Base-by-base conservation (phyloP, 2,797 vertebrate species). In the Scyliorhinus canicula region DNA sequence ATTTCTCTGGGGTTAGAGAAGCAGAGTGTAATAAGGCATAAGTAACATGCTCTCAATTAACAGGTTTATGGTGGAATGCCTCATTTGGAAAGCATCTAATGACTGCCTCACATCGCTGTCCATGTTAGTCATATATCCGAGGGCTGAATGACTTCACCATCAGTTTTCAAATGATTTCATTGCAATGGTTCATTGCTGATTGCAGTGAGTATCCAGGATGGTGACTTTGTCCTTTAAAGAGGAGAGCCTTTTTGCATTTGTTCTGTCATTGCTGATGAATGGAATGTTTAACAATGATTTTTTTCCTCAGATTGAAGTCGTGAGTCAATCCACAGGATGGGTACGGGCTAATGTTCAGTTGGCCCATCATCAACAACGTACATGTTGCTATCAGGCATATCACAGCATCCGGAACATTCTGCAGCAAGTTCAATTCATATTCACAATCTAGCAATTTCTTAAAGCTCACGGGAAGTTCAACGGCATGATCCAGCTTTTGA, bases 61-160 rank as follows among this genome's bases (percentile, higher is more conserved):
- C 21, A 57, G 3, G 52, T 31, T 60, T 57, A 35, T 88, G 55
- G 52, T 88, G 31, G 52, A 88, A 60, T n/a, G 85, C 31, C 31
- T 60, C 85, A 88, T 88, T 88, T 88, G 52, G 52, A 88, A n/a
- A 57, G 4, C 14, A 88, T n/a, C 85, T 88, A 88, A 60, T 88
- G 12, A 88, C 31, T 88, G 35, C 8, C 85, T 88, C 14, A 35
- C 52, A 88, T 88, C 16, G 35, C 14, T 57, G 52, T 88, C 85
- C 57, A 57, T 60, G 52, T 88, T n/a, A 88, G 85, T 52, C 85
- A 88, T n/a, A 55, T 88, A 35, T 88, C 85, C 85, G 31, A 19
- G 55, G 85, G 85, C 85, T n/a, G 52, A 55, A 88, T 60, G 55
- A 52, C n/a, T 57, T 35, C 31, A 60, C 52, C 57, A 57, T 55